Percentiles rank a stretch among this genome's conserved stretches.
phyloP scores from a whole-genome alignment of 1,140 invertebrate genomes.

The Littorina saxatilis region DNA sequence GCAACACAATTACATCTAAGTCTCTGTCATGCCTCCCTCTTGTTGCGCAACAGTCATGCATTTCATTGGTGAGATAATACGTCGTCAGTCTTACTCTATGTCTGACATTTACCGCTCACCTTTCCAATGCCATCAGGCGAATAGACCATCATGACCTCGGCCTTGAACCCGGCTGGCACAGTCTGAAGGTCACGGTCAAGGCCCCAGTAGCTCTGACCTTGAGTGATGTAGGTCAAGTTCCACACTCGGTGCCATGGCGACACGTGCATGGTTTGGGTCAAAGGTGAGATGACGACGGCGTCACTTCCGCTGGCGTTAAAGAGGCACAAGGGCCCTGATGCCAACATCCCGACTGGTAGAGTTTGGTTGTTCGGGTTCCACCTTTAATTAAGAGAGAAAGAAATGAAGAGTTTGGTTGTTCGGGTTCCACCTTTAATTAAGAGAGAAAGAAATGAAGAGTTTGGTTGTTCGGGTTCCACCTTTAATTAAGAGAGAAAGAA shows the following conservation, averaged over 20 bases:
- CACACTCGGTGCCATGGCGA: conserved; percentile 13
- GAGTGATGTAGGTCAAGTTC: not conserved
- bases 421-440: no score
- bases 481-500: no score
- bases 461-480: no score
- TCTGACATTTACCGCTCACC: no score
- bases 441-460: no score
- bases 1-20: no score
- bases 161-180: not conserved
- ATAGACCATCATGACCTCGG: conserved; percentile 4
- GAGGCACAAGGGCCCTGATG: not conserved
- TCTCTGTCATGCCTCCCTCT: no score
- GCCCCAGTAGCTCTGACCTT: conserved; percentile 23
- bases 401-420: no score
- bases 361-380: not conserved
- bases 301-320: conserved; percentile 2
- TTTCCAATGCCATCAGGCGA: conserved; percentile 13
- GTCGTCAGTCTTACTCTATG: no score
- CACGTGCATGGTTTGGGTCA: conserved; percentile 6
- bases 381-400: no score
- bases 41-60: no score
- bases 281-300: conserved; percentile 5
- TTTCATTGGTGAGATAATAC: no score
- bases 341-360: not conserved
- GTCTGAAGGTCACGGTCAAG: conserved; percentile 3